Percentiles rank a stretch among this genome's conserved stretches.
These are phyloP conservation scores for Syrrhaptes paradoxus DNA, from an alignment of 2,113 vertebrate genomes.

Conservation along the genomic window DNA sequence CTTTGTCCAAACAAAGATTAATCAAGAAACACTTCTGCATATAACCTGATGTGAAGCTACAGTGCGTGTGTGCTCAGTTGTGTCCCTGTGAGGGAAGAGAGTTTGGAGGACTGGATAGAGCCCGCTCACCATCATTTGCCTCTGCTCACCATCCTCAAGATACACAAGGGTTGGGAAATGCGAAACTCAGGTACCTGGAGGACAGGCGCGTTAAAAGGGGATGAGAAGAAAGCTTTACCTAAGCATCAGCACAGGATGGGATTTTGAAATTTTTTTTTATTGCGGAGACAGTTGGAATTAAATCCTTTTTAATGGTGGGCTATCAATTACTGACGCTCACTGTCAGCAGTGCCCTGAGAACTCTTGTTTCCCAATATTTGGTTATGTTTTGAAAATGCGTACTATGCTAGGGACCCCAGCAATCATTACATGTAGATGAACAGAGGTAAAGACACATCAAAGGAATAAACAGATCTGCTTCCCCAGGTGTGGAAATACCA, in stretches of 20 bases:
- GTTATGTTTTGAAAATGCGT: background rate
- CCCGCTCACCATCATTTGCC: background rate
- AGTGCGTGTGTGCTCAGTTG: background rate
- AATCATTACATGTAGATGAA: background rate
- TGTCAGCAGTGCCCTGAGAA: background rate
- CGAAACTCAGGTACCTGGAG: accelerated
- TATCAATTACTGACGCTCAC: background rate
- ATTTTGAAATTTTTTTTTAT: background rate
- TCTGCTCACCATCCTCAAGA: background rate
- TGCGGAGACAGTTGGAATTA: background rate
- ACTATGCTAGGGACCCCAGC: background rate
- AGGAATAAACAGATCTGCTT: background rate
- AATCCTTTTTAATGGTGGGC: background rate
- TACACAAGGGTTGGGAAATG: background rate
- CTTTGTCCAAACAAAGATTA: background rate
- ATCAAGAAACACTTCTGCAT: background rate
- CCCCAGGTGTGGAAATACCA: background rate
- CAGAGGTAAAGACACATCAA: background rate
- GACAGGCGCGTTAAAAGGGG: background rate
- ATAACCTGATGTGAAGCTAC: background rate
- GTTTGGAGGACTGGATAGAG: background rate
- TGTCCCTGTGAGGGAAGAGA: background rate
- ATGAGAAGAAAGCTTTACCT: background rate
- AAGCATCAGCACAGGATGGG: background rate
- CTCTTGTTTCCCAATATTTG: background rate